Percentiles rank a stretch among this genome's conserved stretches.
Conservation (phyloP, 2,797 vertebrate species). For the Picus viridis region DNA sequence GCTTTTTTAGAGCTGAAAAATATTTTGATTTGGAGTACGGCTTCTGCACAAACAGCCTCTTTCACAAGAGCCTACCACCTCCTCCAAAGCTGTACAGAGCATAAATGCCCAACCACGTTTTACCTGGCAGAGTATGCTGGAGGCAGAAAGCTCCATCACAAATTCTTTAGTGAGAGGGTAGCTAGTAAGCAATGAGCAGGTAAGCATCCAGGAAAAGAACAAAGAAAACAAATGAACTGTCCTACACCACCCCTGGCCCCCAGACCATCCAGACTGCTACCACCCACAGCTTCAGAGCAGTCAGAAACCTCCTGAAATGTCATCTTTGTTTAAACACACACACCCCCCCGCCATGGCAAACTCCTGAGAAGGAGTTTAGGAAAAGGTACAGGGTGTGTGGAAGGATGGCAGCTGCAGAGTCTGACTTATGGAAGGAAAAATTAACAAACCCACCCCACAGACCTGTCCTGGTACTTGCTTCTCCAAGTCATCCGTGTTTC, state of each 20-base stretch:
- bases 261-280: neutral
- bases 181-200: fast-evolving
- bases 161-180: neutral
- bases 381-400: neutral
- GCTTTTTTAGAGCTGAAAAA: neutral
- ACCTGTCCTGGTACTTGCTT: fast-evolving
- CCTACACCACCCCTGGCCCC: neutral
- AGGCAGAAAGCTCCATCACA: fast-evolving
- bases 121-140: fast-evolving
- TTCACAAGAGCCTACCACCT: neutral
- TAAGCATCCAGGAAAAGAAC: neutral
- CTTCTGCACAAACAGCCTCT: neutral
- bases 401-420: neutral
- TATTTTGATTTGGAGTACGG: neutral
- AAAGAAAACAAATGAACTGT: neutral
- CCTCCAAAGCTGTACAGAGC: neutral
- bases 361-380: neutral
- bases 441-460: neutral
- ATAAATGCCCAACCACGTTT: neutral
- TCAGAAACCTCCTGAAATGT: neutral
- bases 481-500: neutral
- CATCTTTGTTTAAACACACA: neutral
- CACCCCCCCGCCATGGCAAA: neutral
- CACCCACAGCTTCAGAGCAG: neutral
- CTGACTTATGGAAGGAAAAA: neutral